Evolutionary conservation across 2,113 vertebrate genomes (phyloP), one percentile per base, ranked within the genome.

Genomic region (Lepus americanus): DNA sequence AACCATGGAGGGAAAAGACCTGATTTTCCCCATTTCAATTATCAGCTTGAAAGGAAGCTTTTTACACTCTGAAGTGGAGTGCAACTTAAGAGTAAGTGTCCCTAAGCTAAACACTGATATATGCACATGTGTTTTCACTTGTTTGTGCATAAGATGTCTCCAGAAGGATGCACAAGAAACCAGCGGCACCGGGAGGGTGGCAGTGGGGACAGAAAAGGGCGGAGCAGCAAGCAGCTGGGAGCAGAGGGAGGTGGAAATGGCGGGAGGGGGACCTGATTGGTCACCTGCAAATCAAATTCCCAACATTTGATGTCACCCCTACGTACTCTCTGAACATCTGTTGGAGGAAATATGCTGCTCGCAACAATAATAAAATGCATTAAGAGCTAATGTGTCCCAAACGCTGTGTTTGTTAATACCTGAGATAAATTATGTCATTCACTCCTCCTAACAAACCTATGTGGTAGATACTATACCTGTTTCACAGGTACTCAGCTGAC

Each of bases 51-150:
- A 80, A 92, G 5, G 4, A 88, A 64, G 12, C 12, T 95, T 59
- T 93, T 49, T 53, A 88, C 31, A n/a, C 44, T 89, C 85, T 81
- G 22, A 87, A 76, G 61, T 17, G 29, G 33, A 92, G 14, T 29
- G 49, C 19, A 77, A 79, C 36, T 95, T 33, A 89, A 87, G 80
- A 77, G 93, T 69, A 79, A 79, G 66, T 29, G 55, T 78, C 70
- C 70, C 64, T 16, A 67, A 83, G 89, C 77, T 59, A 84, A 61
- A 70, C 44, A 84, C 9, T 8, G 25, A 53, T 23, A 72, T 3
- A 67, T 0, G 1, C 39, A 76, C 64, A 51, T 22, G 36, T 20
- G 14, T 73, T 82, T 78, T 78, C 83, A 82, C 25, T 80, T 86
- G 59, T 74, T 13, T 67, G 49, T 20, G 39, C 44, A 67, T 11